Conservation (phyloP, 2,888 invertebrate species). For the Pristionchus entomophagus region DNA sequence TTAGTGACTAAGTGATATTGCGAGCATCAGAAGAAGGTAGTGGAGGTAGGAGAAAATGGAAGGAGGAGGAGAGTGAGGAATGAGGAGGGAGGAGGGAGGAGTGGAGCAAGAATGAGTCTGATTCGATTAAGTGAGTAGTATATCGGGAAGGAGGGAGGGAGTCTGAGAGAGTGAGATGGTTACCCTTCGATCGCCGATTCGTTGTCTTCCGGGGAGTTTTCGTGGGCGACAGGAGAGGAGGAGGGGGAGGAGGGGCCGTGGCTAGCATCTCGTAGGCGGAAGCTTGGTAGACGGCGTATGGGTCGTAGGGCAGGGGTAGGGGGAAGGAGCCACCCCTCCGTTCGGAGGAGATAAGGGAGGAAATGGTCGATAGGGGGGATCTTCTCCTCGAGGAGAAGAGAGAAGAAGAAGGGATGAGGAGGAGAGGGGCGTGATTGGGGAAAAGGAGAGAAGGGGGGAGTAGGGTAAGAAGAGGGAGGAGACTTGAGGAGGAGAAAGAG, state of each 20-base stretch:
- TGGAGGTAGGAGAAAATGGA: constrained; percentile 3
- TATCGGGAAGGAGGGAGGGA: neutral
- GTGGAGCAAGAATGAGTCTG: constrained; percentile 2
- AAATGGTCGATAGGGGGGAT: neutral
- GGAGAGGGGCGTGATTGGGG: constrained; percentile 33
- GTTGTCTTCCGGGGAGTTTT: neutral
- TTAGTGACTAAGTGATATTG: constrained; percentile 43
- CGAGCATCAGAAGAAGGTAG: constrained; percentile 11
- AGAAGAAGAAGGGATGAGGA: neutral
- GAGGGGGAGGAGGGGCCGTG: neutral
- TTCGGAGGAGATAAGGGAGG: constrained; percentile 6
- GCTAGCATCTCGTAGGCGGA: constrained; percentile 41
- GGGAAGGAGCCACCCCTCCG: neutral
- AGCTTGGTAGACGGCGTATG: neutral
- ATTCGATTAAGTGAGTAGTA: constrained; percentile 41
- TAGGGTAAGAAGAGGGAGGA: constrained; percentile 11
- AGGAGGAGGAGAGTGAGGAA: constrained; percentile 35
- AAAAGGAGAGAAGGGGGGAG: neutral
- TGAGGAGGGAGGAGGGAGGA: constrained; percentile 37
- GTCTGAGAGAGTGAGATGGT: neutral
- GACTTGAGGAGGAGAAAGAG: constrained; percentile 17
- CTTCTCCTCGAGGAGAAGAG: neutral
- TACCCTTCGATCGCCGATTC: constrained; percentile 41
- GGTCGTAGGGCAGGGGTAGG: constrained; percentile 45
- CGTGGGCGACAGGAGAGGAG: neutral